Evolutionary conservation across 1,140 invertebrate species (phyloP), one percentile per base, ranked within the genome.

Genomic region (Papilio helenus): DNA sequence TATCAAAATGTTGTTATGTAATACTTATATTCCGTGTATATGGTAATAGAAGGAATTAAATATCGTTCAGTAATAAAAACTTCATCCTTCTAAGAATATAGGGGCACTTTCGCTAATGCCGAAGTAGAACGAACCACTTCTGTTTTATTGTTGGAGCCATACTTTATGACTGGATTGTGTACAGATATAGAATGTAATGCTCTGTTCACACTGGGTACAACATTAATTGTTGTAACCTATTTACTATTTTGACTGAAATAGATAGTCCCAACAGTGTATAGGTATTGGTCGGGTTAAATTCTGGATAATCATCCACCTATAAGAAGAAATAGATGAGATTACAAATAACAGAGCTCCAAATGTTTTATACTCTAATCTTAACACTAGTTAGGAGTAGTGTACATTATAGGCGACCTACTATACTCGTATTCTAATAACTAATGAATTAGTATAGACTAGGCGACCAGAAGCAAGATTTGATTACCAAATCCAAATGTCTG

Each of bases 161-260:
- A 92, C 92, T 94, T 94, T 94, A 94, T 90, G 92, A 87, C 88
- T 92, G 93, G 93, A 93, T 94, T 94, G 92, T 94, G 88, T 94
- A 89, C 92, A 84, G 86, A 92, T 92, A 90, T 94, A 94, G 93
- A 93, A 86, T 85, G 79, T 91, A 87, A 88, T 83, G 90, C 83
- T 79, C 83, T 82, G 79, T 90, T 78, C 85, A 83, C 87, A 92
- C 85, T 49, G 80, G 79, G 61, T 18, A 34, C 1, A 20, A 55
- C 20, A 46, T 77, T 71, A 23, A 29, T 14, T 49, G 42, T 34
- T 20, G 26, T 71, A 72, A 26, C 65, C 26, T 20, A n/a, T 39
- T 46, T 8, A 34, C 16, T 18, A 7, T 79, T 39, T 39, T 10
- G 68, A 2, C 16, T 61, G 0, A 16, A 46, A 46, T 14, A 16